Conservation (phyloP, 2,797 vertebrate genomes). For the Nasua narica region DNA sequence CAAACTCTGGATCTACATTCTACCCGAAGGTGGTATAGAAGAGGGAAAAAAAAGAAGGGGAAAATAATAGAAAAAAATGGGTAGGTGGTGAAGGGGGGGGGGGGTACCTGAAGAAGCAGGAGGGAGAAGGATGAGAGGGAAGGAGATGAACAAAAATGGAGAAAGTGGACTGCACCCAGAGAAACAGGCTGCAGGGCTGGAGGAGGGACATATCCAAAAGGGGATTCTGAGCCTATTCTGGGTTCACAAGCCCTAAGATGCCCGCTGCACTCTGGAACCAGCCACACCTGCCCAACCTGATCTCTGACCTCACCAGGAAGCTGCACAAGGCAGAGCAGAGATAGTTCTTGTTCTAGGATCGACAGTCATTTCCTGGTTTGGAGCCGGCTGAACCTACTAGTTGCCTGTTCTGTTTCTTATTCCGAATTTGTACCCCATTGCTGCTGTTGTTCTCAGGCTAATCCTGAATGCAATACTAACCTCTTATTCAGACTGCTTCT, state of each 20-base stretch:
- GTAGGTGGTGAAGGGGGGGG: too few species aligned
- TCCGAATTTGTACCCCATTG: not conserved
- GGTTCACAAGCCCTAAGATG: not conserved
- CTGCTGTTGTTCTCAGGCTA: not conserved
- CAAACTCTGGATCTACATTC: not conserved
- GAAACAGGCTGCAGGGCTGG: not conserved
- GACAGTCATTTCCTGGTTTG: not conserved
- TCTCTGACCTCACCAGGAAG: not conserved
- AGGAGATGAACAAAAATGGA: not conserved
- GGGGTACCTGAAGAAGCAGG: not conserved
- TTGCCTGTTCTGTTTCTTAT: not conserved
- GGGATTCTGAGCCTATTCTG: not conserved
- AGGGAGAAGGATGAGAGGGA: not conserved
- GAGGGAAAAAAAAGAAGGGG: not conserved
- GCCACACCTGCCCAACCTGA: not conserved
- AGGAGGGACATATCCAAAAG: not conserved
- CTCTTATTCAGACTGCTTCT: not conserved
- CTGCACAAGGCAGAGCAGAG: not conserved
- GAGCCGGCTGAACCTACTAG: not conserved
- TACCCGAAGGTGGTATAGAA: not conserved
- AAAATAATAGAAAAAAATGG: not conserved
- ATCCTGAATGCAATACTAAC: not conserved
- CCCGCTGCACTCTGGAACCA: not conserved
- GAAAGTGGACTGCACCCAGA: not conserved
- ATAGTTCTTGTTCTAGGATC: not conserved